phyloP scores from a whole-genome alignment of 2,797 vertebrate genomes.

The Siniperca scherzeri region DNA sequence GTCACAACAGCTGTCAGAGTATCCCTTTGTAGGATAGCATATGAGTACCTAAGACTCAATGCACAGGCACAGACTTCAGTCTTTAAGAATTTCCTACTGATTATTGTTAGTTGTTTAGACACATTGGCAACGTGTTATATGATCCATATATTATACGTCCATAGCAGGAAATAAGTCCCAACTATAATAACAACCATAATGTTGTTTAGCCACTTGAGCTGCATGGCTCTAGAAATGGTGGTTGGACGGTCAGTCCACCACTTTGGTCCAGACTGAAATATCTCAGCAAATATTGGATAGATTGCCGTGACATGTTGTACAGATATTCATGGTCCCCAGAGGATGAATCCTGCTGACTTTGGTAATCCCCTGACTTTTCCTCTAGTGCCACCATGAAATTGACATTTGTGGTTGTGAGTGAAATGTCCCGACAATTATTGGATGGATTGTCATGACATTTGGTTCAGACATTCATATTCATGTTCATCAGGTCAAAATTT shows the following conservation, averaged over 20 bases:
- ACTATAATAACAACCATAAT: neutral
- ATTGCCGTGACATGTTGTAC: no score
- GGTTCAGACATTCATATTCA: no score
- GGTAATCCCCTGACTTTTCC: no score
- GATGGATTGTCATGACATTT: no score
- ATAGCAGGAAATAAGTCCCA: neutral
- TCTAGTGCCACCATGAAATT: no score
- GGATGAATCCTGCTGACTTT: neutral
- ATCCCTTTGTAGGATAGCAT: neutral
- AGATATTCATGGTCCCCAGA: neutral
- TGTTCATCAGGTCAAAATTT: no score
- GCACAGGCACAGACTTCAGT: neutral
- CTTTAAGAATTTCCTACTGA: neutral
- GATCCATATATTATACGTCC: no score
- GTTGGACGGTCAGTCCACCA: neutral
- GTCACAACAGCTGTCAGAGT: conserved; percentile 7
- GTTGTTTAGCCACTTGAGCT: neutral
- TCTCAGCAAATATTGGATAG: no score
- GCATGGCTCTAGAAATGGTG: neutral
- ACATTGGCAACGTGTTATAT: neutral
- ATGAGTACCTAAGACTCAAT: neutral
- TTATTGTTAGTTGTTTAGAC: neutral
- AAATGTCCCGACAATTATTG: no score
- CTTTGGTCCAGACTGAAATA: no score
- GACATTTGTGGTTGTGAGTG: no score